phyloP scores from a whole-genome alignment of 2,797 vertebrate genomes.

The Garrulus glandarius region DNA sequence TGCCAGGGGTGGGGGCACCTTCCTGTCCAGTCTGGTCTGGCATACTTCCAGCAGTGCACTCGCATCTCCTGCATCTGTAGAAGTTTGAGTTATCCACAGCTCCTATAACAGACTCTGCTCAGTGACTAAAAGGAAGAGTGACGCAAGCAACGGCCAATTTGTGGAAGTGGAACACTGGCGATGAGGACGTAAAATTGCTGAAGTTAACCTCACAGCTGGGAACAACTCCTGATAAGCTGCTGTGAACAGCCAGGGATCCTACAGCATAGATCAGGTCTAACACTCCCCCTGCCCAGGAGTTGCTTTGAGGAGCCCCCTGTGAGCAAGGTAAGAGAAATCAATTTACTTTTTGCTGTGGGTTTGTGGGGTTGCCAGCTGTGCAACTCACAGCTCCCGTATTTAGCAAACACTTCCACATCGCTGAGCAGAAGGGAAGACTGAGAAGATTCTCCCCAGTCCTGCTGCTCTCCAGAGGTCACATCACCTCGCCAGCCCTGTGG shows the following conservation, averaged over 20 bases:
- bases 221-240: too few relatives aligned
- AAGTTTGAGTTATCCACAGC: neutral
- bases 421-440: too few relatives aligned
- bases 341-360: neutral
- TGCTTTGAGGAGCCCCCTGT: rapidly evolving
- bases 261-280: rapidly evolving
- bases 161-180: neutral
- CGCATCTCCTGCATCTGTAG: neutral
- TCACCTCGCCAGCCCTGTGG: rapidly evolving
- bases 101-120: neutral
- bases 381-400: too few relatives aligned
- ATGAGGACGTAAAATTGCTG: too few relatives aligned
- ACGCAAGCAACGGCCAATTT: rapidly evolving
- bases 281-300: too few relatives aligned
- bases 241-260: neutral
- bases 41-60: too few relatives aligned
- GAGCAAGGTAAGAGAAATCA: neutral
- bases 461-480: rapidly evolving
- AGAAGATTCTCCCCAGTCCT: too few relatives aligned
- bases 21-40: too few relatives aligned
- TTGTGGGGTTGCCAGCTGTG: neutral
- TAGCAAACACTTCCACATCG: neutral
- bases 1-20: too few relatives aligned
- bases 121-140: neutral
- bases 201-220: too few relatives aligned